Percentiles rank a stretch among this genome's conserved stretches.
Evolutionary conservation across 2,797 vertebrate species (phyloP).

Genomic region (Parotocinclus haroldoi): DNA sequence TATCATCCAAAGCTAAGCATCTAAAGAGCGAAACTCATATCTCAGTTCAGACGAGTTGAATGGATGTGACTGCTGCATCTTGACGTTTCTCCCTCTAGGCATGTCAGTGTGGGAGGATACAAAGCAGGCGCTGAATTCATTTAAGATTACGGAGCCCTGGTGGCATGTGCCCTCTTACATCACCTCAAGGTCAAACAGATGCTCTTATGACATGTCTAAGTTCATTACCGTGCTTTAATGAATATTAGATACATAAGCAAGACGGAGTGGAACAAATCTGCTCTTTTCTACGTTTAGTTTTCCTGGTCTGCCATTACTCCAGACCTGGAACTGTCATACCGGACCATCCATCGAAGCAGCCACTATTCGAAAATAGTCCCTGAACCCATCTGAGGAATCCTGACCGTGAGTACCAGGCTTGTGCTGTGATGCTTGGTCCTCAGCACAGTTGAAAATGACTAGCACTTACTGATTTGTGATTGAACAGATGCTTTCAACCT

Average conservation of each 20-base stretch:
- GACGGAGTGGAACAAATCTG: no score
- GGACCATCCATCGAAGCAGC: no score
- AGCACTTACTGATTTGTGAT: no score
- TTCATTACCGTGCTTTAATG: no score
- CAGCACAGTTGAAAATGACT: background rate
- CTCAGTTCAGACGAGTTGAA: constrained; percentile 1
- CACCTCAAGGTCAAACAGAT: constrained; percentile 5
- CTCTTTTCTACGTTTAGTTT: no score
- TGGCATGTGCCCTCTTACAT: background rate
- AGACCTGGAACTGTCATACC: no score
- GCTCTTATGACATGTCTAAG: no score
- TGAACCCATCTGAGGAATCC: background rate
- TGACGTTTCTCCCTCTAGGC: background rate
- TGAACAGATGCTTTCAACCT: no score
- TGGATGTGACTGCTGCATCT: background rate
- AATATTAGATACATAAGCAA: no score
- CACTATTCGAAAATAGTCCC: no score
- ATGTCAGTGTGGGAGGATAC: background rate
- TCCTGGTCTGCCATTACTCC: no score
- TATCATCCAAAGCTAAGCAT: background rate
- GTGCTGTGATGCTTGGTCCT: constrained; percentile 11
- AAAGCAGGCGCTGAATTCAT: background rate
- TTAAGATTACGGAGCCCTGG: background rate
- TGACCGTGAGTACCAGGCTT: constrained; percentile 34
- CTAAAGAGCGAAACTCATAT: background rate